These are phyloP conservation scores for Heterodera carotae DNA, from an alignment of 1,140 invertebrate genomes.

Conservation along the genomic window DNA sequence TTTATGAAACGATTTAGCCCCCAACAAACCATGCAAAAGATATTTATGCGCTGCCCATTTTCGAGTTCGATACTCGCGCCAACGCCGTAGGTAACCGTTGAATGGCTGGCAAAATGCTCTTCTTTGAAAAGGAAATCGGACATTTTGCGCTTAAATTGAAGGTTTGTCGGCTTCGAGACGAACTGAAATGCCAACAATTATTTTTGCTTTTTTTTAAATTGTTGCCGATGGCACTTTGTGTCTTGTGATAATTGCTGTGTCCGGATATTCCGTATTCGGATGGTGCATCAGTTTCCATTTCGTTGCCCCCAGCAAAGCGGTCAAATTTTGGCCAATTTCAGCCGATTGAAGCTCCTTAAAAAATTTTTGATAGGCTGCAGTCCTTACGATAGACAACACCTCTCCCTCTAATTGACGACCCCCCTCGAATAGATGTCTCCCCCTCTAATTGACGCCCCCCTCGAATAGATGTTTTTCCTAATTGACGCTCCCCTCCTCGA, in stretches of 20 bases:
- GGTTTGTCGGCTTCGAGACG: not conserved
- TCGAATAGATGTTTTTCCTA: too few species aligned
- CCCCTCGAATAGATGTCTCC: too few species aligned
- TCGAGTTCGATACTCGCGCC: slow-evolving; percentile 30
- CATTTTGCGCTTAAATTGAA: slow-evolving; percentile 4
- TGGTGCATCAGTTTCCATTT: slow-evolving; percentile 23
- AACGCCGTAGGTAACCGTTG: slow-evolving; percentile 26
- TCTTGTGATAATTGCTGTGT: slow-evolving; percentile 37
- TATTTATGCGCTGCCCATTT: slow-evolving; percentile 28
- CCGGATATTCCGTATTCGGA: slow-evolving; percentile 22
- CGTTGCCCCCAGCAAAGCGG: slow-evolving; percentile 12
- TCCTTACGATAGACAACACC: too few species aligned
- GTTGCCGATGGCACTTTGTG: slow-evolving; percentile 23
- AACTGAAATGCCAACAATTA: too few species aligned
- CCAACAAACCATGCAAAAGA: slow-evolving; percentile 34
- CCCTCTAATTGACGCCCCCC: too few species aligned
- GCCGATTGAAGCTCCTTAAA: slow-evolving; percentile 31
- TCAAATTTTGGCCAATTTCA: slow-evolving; percentile 21
- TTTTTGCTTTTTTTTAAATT: not conserved
- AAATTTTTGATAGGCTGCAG: too few species aligned
- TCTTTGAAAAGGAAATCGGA: slow-evolving; percentile 6
- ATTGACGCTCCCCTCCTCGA: too few species aligned
- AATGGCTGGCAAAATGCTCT: slow-evolving; percentile 1
- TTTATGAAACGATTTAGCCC: too few species aligned
- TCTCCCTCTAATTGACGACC: too few species aligned